Percentiles rank a stretch among this genome's conserved stretches.
Evolutionary conservation across 30 jellyfish, hydroid and myxozoan genomes (phyloP).

Genomic region (Cassiopea andromeda): DNA sequence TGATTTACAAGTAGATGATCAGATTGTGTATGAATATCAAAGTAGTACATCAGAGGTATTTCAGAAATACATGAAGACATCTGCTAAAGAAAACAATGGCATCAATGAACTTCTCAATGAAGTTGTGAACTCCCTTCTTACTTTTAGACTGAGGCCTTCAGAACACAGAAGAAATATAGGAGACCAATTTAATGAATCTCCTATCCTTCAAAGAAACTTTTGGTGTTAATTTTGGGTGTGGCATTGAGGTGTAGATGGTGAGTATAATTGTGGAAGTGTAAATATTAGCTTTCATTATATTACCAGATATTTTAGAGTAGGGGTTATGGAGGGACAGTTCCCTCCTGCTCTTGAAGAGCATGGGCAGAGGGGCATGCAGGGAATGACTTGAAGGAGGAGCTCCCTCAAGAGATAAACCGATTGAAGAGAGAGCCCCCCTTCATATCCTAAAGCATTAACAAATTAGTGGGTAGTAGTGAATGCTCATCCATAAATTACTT

Average conservation of each 20-base stretch:
- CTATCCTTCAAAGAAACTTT: neutral
- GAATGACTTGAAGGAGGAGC: too few species aligned
- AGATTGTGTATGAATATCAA: neutral
- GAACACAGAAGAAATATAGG: neutral
- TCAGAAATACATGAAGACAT: constrained; percentile 3
- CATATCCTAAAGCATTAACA: too few species aligned
- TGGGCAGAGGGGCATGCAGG: too few species aligned
- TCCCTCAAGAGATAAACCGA: too few species aligned
- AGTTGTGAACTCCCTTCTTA: constrained; percentile 8
- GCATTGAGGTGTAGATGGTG: neutral
- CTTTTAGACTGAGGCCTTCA: neutral
- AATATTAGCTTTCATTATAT: too few species aligned
- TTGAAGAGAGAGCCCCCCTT: too few species aligned
- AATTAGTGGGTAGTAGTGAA: too few species aligned
- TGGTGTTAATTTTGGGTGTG: neutral
- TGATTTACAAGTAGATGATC: constrained; percentile 21
- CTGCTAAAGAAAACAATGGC: constrained; percentile 32
- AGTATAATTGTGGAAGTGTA: too few species aligned
- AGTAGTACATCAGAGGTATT: neutral
- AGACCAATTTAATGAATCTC: neutral
- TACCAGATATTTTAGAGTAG: too few species aligned
- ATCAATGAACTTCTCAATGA: constrained; percentile 11
- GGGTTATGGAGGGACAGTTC: too few species aligned
- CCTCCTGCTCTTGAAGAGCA: too few species aligned
- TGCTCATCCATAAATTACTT: too few species aligned